Evolutionary conservation across 2,113 vertebrate genomes (phyloP).

Genomic region (Chloebia gouldiae): DNA sequence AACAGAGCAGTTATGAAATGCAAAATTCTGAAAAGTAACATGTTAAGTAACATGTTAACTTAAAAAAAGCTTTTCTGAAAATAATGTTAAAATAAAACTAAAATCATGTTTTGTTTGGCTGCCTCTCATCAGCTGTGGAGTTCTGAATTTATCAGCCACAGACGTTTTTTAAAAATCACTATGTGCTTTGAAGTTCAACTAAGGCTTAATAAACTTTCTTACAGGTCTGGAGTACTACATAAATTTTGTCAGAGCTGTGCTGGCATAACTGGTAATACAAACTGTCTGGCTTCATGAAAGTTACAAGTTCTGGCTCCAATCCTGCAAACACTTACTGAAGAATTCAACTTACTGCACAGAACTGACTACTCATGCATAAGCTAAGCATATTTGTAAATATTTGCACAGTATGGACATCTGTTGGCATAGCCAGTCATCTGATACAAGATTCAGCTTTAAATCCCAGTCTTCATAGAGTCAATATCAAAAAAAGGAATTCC

Average conservation of each 20-base stretch:
- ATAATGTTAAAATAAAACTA: background rate
- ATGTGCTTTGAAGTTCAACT: background rate
- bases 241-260: constrained; percentile 37
- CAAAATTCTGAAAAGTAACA: background rate
- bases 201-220: constrained; percentile 51
- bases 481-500: background rate
- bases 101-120: background rate
- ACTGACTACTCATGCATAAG: constrained; percentile 39
- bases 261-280: constrained; percentile 56
- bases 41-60: fast-evolving
- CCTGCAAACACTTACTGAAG: constrained; percentile 46
- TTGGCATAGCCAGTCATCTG: constrained; percentile 28
- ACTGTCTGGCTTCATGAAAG: constrained; percentile 50
- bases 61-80: background rate
- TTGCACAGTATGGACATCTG: constrained; percentile 58
- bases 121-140: background rate
- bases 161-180: background rate
- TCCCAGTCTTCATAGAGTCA: background rate
- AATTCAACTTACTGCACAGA: constrained; percentile 46
- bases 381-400: constrained; percentile 67
- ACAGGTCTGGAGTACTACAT: constrained; percentile 53
- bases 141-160: background rate
- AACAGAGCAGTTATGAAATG: background rate
- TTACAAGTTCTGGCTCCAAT: constrained; percentile 65
- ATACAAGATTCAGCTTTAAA: constrained; percentile 17